Base-by-base conservation (phyloP, 2,797 vertebrate species). In the Neostethus bicornis region DNA sequence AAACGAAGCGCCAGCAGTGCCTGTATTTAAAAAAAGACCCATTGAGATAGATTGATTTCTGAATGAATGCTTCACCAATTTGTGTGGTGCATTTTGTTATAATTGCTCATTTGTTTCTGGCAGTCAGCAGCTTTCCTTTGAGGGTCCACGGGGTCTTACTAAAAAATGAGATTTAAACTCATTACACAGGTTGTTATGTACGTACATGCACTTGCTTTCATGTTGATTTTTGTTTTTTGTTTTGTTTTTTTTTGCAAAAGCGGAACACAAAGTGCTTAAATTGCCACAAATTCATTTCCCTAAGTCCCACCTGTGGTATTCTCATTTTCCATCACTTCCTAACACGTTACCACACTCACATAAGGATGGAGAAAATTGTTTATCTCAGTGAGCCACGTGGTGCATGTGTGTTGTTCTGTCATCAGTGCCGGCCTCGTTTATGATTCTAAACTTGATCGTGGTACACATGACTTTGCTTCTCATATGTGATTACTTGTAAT, bases 21-120 rank as follows among this genome's bases (percentile, higher is more conserved):
- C 63, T 63, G 42, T 72, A 72, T 44, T 35, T 21, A 41, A 43
- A 14, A 49, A 43, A 77, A 83, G 64, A 82, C 87, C 85, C 77
- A 82, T 85, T 77, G 42, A 82, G 62, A 54, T 43, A 61, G 64
- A 87, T 80, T 77, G 75, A 88, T 86, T 68, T 76, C 63, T 59
- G 17, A 38, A 62, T 29, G 51, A 64, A 58, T 11, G 44, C 61
- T 60, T 65, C 3, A 14, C 53, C 24, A 41, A 47, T 68, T 66
- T 50, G 32, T 68, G 53, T 61, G 56, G 61, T 59, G 43, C 57
- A 48, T 77, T 75, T 37, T 29, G 7, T 70, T 83, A 87, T 79
- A 87, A 87, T 84, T 83, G 85, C 67, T 60, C 43, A 51, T 83
- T 84, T 84, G 70, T 79, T 56, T 64, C 46, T 49, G 45, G 55